These are phyloP conservation scores for Steinernema scapterisci DNA, from an alignment of 2,888 invertebrate species.

Conservation along the genomic window DNA sequence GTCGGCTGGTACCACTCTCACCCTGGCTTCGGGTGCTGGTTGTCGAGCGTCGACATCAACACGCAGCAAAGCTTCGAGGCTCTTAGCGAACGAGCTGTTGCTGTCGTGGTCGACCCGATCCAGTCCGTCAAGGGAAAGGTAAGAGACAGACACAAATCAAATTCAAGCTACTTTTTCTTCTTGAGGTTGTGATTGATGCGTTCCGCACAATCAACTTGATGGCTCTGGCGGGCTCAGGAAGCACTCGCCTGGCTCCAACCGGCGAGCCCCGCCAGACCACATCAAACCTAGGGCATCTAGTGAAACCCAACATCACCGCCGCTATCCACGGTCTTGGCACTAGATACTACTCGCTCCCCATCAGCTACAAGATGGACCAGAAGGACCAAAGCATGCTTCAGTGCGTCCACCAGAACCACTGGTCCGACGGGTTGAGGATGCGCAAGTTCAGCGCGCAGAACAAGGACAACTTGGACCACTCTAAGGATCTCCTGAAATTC, in stretches of 20 bases:
- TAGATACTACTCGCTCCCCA: constrained; percentile 54
- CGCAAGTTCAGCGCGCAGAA: constrained; percentile 34
- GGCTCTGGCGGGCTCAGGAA: constrained; percentile 36
- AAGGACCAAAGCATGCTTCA: constrained; percentile 58
- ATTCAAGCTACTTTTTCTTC: too few species aligned
- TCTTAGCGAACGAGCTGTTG: constrained; percentile 91
- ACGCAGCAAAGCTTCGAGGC: constrained; percentile 61
- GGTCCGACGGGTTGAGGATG: constrained; percentile 51
- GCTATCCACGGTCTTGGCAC: constrained; percentile 53
- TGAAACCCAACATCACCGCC: constrained; percentile 45
- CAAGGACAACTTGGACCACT: constrained; percentile 42
- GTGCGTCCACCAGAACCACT: constrained; percentile 53
- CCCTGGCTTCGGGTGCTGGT: constrained; percentile 45
- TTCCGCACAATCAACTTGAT: constrained; percentile 53
- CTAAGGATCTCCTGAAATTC: constrained; percentile 51
- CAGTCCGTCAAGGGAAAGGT: constrained; percentile 90
- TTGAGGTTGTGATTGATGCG: constrained; percentile 57
- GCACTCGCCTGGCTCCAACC: constrained; percentile 48
- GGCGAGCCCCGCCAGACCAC: constrained; percentile 51
- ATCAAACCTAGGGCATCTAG: constrained; percentile 45
- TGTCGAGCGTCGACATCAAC: constrained; percentile 42
- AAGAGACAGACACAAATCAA: too few species aligned
- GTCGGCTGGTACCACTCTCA: constrained; percentile 71
- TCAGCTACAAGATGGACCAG: constrained; percentile 47
- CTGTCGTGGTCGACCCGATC: constrained; percentile 97